Conservation (phyloP, 2,113 vertebrate species). For the Alethe diademata region DNA sequence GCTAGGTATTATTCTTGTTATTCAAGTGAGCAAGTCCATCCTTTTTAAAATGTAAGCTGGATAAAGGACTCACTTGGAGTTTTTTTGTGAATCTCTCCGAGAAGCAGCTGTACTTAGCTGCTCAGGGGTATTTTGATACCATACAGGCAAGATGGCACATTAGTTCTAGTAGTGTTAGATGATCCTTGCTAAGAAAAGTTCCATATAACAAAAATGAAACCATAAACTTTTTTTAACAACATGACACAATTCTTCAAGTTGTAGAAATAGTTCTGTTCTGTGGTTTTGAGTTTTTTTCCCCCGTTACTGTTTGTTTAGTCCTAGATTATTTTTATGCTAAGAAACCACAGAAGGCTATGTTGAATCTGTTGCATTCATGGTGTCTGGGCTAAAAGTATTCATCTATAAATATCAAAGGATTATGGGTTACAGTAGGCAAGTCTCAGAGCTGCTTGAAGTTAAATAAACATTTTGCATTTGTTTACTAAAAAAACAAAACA, state of each 20-base stretch:
- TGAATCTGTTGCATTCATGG: background rate
- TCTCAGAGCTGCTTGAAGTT: background rate
- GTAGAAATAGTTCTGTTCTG: background rate
- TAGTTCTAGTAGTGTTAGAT: background rate
- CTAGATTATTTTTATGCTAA: conserved; percentile 35
- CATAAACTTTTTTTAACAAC: conserved; percentile 14
- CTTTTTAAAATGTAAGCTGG: background rate
- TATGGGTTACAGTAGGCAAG: conserved; percentile 32
- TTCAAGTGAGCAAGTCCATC: background rate
- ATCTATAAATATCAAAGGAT: conserved; percentile 49
- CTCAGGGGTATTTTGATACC: background rate
- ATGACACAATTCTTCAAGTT: background rate
- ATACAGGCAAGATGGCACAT: background rate
- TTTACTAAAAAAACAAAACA: conserved; percentile 20
- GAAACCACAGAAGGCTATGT: conserved; percentile 9
- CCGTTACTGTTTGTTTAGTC: conserved; percentile 18
- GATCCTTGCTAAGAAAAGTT: conserved; percentile 18
- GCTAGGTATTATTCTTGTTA: background rate
- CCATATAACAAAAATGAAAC: conserved; percentile 2
- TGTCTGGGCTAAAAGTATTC: conserved; percentile 28
- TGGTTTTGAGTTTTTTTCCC: background rate
- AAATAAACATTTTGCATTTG: conserved; percentile 12
- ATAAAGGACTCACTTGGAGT: background rate
- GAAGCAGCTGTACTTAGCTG: background rate
- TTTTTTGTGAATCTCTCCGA: background rate